A percentile compares a stretch with the other conserved stretches of the same genome.
phyloP scores from a whole-genome alignment of 2,888 invertebrate genomes.

The Teleiodes luculella region DNA sequence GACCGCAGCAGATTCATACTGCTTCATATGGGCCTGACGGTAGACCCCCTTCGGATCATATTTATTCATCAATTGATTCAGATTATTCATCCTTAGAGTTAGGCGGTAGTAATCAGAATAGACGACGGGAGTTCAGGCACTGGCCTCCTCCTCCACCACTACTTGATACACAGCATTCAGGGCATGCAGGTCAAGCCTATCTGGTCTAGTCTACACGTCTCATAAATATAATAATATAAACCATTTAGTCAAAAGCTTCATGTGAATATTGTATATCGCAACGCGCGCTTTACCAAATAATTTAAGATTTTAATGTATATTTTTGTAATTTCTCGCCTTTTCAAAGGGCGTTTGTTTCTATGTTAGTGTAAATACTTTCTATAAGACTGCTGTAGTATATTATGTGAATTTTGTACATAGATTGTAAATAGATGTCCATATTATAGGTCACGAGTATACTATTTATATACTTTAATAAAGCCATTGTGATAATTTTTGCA shows the following conservation, averaged over 20 bases:
- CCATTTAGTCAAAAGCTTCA: constrained; percentile 67
- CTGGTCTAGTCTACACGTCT: constrained; percentile 71
- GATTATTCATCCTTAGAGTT: constrained; percentile 91
- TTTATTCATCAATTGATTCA: constrained; percentile 93
- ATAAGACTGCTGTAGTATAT: constrained; percentile 78
- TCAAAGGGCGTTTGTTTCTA: constrained; percentile 63
- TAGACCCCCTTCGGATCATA: constrained; percentile 91
- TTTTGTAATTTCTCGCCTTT: constrained; percentile 74
- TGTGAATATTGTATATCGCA: constrained; percentile 69
- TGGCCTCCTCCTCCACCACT: constrained; percentile 71
- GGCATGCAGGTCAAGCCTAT: constrained; percentile 56
- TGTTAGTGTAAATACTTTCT: constrained; percentile 74
- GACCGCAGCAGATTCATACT: constrained; percentile 59
- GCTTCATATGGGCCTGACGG: constrained; percentile 74
- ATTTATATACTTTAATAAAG: constrained; percentile 79
- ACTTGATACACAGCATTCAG: constrained; percentile 65
- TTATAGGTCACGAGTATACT: constrained; percentile 76
- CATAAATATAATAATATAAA: constrained; percentile 40
- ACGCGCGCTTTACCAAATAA: constrained; percentile 76
- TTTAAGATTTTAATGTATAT: constrained; percentile 72
- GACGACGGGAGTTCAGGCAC: constrained; percentile 66
- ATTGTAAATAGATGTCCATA: constrained; percentile 75
- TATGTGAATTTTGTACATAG: constrained; percentile 73
- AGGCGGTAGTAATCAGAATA: constrained; percentile 69
- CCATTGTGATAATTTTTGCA: constrained; percentile 79